These are phyloP conservation scores for Sapayoa aenigma DNA, from an alignment of 2,113 vertebrate genomes.

Conservation along the genomic window DNA sequence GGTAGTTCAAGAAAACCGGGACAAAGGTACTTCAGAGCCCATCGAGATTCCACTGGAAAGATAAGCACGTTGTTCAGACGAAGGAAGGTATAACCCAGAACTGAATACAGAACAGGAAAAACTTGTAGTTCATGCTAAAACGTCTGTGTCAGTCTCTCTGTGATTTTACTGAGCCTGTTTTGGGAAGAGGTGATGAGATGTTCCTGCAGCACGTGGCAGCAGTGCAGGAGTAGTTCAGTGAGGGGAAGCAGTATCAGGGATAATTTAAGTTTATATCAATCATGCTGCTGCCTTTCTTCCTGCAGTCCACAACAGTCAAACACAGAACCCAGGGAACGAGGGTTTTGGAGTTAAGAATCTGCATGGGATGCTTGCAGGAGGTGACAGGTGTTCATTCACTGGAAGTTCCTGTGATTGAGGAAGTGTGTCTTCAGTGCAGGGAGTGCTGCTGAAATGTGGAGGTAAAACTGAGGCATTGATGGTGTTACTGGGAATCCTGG, in stretches of 20 bases:
- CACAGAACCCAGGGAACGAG: accelerated
- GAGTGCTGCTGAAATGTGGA: not conserved
- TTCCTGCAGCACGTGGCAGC: accelerated
- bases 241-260: not conserved
- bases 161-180: not conserved
- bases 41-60: not conserved
- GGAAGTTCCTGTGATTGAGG: not conserved
- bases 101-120: not conserved
- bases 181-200: not conserved
- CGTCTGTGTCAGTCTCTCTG: not conserved
- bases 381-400: not conserved
- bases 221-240: not conserved
- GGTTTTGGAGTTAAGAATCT: not conserved
- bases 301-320: not conserved
- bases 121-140: not conserved
- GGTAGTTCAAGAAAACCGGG: not conserved
- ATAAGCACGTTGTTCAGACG: not conserved
- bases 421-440: not conserved
- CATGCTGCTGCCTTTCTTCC: not conserved
- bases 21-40: not conserved
- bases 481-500: not conserved
- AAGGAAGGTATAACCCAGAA: not conserved
- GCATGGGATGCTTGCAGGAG: not conserved
- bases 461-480: not conserved
- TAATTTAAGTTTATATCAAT: not conserved